Conservation (phyloP, 2,888 invertebrate species). For the Furcula furcula region DNA sequence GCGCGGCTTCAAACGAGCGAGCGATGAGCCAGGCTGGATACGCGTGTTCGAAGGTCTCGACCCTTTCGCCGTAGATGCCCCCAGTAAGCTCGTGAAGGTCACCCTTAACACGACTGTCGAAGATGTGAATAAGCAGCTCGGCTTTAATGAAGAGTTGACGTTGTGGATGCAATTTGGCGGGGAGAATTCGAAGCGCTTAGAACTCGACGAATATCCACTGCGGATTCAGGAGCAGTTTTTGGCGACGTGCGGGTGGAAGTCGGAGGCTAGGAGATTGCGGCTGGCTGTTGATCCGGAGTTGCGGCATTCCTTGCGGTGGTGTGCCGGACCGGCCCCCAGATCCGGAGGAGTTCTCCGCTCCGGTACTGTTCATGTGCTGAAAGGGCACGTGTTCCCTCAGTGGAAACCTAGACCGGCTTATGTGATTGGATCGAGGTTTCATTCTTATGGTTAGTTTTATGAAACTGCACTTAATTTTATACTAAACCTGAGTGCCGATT, state of each 20-base stretch:
- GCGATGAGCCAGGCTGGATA: slow-evolving; percentile 81
- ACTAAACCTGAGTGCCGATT: neutral
- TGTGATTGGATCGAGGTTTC: slow-evolving; percentile 82
- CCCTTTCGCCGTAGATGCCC: slow-evolving; percentile 72
- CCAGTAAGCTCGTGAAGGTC: slow-evolving; percentile 80
- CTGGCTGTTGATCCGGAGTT: slow-evolving; percentile 85
- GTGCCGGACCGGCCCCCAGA: slow-evolving; percentile 80
- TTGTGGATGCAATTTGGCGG: slow-evolving; percentile 82
- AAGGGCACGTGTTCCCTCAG: slow-evolving; percentile 86
- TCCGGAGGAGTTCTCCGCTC: slow-evolving; percentile 67
- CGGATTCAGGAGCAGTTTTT: slow-evolving; percentile 84
- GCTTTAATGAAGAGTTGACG: slow-evolving; percentile 71
- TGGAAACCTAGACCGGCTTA: slow-evolving; percentile 84
- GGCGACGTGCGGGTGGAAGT: slow-evolving; percentile 81
- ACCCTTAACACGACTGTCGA: slow-evolving; percentile 81
- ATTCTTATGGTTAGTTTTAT: slow-evolving; percentile 73
- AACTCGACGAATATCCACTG: slow-evolving; percentile 79
- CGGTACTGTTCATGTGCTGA: slow-evolving; percentile 81
- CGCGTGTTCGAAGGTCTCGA: slow-evolving; percentile 82
- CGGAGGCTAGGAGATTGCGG: slow-evolving; percentile 80
- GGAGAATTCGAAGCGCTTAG: slow-evolving; percentile 78
- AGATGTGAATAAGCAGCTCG: slow-evolving; percentile 73
- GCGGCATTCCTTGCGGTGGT: slow-evolving; percentile 82
- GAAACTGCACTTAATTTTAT: neutral
- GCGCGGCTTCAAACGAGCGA: slow-evolving; percentile 63